Base-by-base conservation (phyloP, 2,113 vertebrate species). In the Nibea coibor region DNA sequence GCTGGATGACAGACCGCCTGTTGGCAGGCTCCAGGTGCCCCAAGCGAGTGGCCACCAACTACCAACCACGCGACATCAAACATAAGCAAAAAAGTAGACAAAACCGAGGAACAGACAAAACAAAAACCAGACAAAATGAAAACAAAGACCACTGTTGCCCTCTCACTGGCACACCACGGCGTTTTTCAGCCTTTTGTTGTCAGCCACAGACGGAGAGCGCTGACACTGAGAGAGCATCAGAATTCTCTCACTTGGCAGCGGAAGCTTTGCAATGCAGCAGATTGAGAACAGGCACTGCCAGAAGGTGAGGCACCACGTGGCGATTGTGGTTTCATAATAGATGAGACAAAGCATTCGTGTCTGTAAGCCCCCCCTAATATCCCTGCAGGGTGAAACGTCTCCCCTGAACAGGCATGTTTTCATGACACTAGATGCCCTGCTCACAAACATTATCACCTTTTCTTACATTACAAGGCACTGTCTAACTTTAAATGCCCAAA, bases 81-180 rank as follows among this genome's bases (percentile, higher is more conserved):
- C 54, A 4, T 72, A 69, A 82, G 79, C 83, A 87, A 31, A 67
- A 79, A 72, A 26, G 57, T 20, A 82, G 83, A 90, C 78, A 75
- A 82, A 82, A 82, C 5, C 24, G 63, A 83, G 71, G 68, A 70
- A 10, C 62, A 93, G 89, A 93, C 87, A 48, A 91, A 93, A 91
- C 89, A 90, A 86, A 78, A 86, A 61, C 31, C 86, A 90, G 88
- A 91, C 89, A 5, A 80, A 84, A 84, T 66, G 81, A 91, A 88
- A 92, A 93, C 85, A 91, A 78, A 82, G 74, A 75, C 53, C 75
- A 57, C 76, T 59, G 71, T 74, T 88, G 74, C 72, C 31, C 53
- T 77, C 71, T 28, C 45, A 50, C 79, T 76, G 85, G 75, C 83
- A 15, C 78, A 63, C 81, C 78, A 42, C 79, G 10, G 74, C 78